A percentile compares a stretch with the other conserved stretches of the same genome.
phyloP scores from a whole-genome alignment of 2,797 vertebrate genomes.

The Protosalanx chinensis region DNA sequence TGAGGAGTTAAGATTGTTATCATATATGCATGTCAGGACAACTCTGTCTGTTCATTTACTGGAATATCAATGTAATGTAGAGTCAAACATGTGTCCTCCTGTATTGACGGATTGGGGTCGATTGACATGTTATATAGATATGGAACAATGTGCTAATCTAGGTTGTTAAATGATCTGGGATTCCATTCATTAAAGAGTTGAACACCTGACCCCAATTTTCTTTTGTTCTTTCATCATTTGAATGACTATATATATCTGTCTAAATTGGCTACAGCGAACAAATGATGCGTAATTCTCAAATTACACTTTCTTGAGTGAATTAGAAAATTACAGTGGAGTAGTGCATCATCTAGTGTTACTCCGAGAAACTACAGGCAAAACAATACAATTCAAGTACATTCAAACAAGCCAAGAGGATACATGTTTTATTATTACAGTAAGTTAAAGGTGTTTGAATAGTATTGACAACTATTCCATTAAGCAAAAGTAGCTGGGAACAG shows the following conservation, averaged over 20 bases:
- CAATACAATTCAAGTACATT: background rate
- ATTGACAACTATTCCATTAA: background rate
- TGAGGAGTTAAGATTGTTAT: background rate
- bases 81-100: background rate
- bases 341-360: constrained; percentile 28
- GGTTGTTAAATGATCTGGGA: constrained; percentile 30
- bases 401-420: background rate
- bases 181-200: constrained; percentile 63
- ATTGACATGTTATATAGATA: constrained; percentile 26
- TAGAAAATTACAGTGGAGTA: background rate
- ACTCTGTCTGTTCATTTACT: constrained; percentile 16
- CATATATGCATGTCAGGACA: background rate
- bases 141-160: constrained; percentile 29
- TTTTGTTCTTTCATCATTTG: constrained; percentile 18
- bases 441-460: background rate
- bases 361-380: background rate
- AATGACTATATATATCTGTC: background rate
- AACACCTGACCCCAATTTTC: constrained; percentile 45
- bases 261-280: background rate
- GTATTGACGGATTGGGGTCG: constrained; percentile 4
- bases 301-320: background rate
- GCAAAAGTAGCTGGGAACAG: background rate
- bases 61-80: constrained; percentile 1
- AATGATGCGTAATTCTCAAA: background rate
- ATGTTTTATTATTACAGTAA: too few relatives aligned